Evolutionary conservation across 2,888 invertebrate genomes (phyloP).

Genomic region (Cybosia mesomella): DNA sequence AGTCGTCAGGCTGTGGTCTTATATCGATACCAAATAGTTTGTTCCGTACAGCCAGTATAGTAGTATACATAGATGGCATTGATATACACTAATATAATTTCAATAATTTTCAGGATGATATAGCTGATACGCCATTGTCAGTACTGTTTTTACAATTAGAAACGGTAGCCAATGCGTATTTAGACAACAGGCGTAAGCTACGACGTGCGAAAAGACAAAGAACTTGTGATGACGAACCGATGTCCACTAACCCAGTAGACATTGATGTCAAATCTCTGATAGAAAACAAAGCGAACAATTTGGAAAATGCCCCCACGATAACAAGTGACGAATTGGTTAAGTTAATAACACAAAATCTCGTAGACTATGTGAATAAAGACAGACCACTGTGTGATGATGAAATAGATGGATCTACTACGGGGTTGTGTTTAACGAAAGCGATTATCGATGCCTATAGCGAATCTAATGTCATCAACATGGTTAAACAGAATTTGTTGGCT

Average conservation of each 20-base stretch:
- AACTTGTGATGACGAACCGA: constrained; percentile 67
- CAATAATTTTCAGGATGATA: constrained; percentile 73
- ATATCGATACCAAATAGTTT: neutral
- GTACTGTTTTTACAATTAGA: constrained; percentile 81
- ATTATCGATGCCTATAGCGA: constrained; percentile 90
- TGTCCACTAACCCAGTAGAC: constrained; percentile 48
- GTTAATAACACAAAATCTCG: constrained; percentile 72
- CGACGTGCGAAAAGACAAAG: constrained; percentile 75
- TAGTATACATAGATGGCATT: neutral
- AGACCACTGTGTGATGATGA: constrained; percentile 67
- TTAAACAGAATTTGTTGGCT: constrained; percentile 83
- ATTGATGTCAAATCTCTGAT: constrained; percentile 68
- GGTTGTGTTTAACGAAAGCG: constrained; percentile 75
- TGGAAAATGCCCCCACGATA: constrained; percentile 64
- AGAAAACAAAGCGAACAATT: constrained; percentile 64
- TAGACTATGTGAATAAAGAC: constrained; percentile 59
- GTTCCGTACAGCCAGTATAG: neutral
- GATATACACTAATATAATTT: neutral
- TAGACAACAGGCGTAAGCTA: constrained; percentile 72
- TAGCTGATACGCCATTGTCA: constrained; percentile 78
- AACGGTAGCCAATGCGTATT: constrained; percentile 72
- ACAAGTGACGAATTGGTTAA: constrained; percentile 66
- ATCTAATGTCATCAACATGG: constrained; percentile 85
- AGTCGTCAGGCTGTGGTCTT: neutral
- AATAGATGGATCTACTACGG: constrained; percentile 70